These are phyloP conservation scores for Caenorhabditis sp. DNA, from an alignment of 2,888 invertebrate genomes.

Conservation along the genomic window DNA sequence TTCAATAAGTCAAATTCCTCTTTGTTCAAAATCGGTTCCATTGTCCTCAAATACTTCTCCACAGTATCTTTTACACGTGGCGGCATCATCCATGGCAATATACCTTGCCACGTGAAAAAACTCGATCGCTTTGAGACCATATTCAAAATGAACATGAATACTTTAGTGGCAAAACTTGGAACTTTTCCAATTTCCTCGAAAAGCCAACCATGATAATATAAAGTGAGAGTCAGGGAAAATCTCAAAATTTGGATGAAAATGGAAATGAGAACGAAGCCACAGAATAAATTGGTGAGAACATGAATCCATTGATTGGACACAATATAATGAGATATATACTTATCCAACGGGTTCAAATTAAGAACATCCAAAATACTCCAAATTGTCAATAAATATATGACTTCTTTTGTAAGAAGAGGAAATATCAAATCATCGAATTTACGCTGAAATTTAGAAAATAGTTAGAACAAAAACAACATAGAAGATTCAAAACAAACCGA, in stretches of 20 bases:
- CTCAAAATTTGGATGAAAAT: slow-evolving; percentile 38
- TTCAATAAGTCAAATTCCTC: slow-evolving; percentile 47
- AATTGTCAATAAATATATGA: slow-evolving; percentile 30
- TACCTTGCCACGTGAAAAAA: slow-evolving; percentile 54
- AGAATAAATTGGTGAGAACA: neutral
- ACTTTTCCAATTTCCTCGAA: slow-evolving; percentile 61
- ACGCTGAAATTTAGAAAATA: neutral
- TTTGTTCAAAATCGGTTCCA: slow-evolving; percentile 56
- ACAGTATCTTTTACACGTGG: slow-evolving; percentile 56
- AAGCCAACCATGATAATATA: slow-evolving; percentile 58
- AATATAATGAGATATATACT: neutral
- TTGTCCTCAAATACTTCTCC: slow-evolving; percentile 53
- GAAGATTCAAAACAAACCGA: slow-evolving; percentile 5
- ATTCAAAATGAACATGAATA: slow-evolving; percentile 52
- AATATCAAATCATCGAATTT: slow-evolving; percentile 25
- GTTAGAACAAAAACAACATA: no score
- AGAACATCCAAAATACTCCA: slow-evolving; percentile 35
- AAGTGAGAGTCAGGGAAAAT: slow-evolving; percentile 32
- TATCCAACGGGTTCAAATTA: slow-evolving; percentile 13
- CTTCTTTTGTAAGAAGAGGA: slow-evolving; percentile 24
- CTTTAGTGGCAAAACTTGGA: slow-evolving; percentile 53
- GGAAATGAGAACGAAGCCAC: slow-evolving; percentile 9
- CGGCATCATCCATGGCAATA: slow-evolving; percentile 55
- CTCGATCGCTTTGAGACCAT: slow-evolving; percentile 45
- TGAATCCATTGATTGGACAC: neutral